Base-by-base conservation (phyloP, 1,140 invertebrate species). In the Olivierus martensii region DNA sequence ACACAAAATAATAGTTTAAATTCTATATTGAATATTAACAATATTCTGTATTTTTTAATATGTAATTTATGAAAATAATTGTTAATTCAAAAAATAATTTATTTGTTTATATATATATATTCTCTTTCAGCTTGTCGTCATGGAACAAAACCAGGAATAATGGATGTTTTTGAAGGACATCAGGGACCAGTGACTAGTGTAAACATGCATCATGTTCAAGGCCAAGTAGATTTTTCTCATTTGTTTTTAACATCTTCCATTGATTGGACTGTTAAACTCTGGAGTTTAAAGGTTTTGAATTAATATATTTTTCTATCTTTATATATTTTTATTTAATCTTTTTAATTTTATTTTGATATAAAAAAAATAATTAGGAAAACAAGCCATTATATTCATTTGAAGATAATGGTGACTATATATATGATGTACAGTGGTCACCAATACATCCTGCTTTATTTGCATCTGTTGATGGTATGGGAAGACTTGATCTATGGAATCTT, bases 251-350 rank as follows among this genome's bases (percentile, higher is more conserved):
- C 91, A 12, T 91, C 91, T 9, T 96, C 92, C 17, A 87, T 97
- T 65, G 95, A 99, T 71, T 99, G 94, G 94, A 96, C 91, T 41
- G 83, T 98, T 44, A 97, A 98, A 69, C 74, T 99, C 4, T 99
- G 94, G 94, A 94, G 85, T 66, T 74, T 88, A 10, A 96, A 94
- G 75, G 87, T 55, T 47, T 28, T 46, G 22, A 46, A 28, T 15
- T 19, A 19, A 44, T 43, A 15, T 17, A 15, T 43, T 43, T n/a
- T 12, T 43, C 14, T 37, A n/a, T 17, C 39, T n/a, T n/a, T 41
- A 41, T 6, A 37, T 37, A 41, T n/a, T 41, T 1, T 17, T 17
- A 10, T 41, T 41, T 41, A 17, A 41, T 41, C 5, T 41, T n/a
- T 10, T 14, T 38, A 38, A 38, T 11, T 15, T 12, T 9, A 28